Evolutionary conservation across 2,113 vertebrate genomes (phyloP).

Genomic region (Sula dactylatra): DNA sequence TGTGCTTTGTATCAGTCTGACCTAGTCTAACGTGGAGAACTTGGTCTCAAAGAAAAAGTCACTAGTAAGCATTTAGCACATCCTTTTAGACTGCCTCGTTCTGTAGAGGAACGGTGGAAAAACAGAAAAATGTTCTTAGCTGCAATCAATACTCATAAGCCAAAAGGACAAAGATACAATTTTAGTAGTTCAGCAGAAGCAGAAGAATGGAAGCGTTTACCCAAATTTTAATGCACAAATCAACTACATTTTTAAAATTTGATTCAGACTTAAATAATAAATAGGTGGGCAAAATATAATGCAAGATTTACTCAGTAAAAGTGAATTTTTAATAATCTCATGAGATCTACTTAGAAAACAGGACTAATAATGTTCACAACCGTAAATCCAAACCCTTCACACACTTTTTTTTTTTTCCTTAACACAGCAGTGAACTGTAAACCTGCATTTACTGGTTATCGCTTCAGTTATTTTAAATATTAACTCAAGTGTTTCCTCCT

Average conservation of each 20-base stretch:
- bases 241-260: slow-evolving; percentile 48
- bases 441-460: slow-evolving; percentile 69
- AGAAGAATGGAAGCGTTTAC: slow-evolving; percentile 37
- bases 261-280: slow-evolving; percentile 72
- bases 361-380: slow-evolving; percentile 79
- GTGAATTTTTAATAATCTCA: slow-evolving; percentile 80
- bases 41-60: background rate
- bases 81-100: background rate
- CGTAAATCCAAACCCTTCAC: slow-evolving; percentile 79
- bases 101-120: background rate
- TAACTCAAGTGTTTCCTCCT: slow-evolving; percentile 72
- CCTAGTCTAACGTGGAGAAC: background rate
- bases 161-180: slow-evolving; percentile 17
- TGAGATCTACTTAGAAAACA: slow-evolving; percentile 80
- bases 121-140: background rate
- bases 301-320: slow-evolving; percentile 75
- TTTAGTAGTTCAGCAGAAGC: slow-evolving; percentile 31
- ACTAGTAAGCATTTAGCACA: background rate
- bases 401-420: slow-evolving; percentile 49
- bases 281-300: slow-evolving; percentile 76
- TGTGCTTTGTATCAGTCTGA: background rate
- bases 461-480: slow-evolving; percentile 72
- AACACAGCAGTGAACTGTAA: slow-evolving; percentile 79
- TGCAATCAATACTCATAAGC: background rate
- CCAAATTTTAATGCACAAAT: slow-evolving; percentile 66